Percentiles rank a stretch among this genome's conserved stretches.
phyloP scores from a whole-genome alignment of 2,888 invertebrate genomes.

The Cepaea hortensis region DNA sequence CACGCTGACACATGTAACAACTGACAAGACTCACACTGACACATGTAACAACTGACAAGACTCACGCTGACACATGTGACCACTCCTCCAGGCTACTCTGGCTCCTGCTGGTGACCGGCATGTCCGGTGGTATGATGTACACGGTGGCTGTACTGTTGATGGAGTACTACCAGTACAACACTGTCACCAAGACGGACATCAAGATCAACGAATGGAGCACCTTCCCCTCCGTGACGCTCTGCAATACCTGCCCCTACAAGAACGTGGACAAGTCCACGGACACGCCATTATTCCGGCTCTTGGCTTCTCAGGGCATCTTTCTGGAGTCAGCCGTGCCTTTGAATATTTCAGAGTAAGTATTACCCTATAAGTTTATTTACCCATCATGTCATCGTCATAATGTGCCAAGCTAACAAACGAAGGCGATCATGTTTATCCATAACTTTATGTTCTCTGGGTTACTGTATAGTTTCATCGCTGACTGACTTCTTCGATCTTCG shows the following conservation, averaged over 20 bases:
- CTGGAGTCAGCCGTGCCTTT: not conserved
- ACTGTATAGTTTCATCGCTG: not conserved
- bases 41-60: too few species aligned
- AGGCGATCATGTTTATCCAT: not conserved
- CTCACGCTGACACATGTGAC: too few species aligned
- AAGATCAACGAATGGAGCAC: slow-evolving; percentile 1
- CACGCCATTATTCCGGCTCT: not conserved
- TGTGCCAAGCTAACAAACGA: too few species aligned
- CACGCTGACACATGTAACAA: too few species aligned
- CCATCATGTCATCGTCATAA: not conserved
- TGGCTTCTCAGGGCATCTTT: not conserved
- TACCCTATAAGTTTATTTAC: not conserved
- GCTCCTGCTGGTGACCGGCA: slow-evolving; percentile 17
- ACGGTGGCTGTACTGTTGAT: slow-evolving; percentile 23
- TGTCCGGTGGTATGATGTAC: not conserved
- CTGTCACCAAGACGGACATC: slow-evolving; percentile 33
- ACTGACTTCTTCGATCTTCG: not conserved
- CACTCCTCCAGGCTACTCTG: slow-evolving; percentile 24
- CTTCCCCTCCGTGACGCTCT: slow-evolving; percentile 40
- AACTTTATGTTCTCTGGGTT: not conserved
- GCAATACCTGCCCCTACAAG: slow-evolving; percentile 39
- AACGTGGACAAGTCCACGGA: not conserved
- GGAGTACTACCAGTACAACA: slow-evolving; percentile 41
- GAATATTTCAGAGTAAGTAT: slow-evolving; percentile 37
- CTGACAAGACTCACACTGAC: too few species aligned